These are phyloP conservation scores for Drosophila pectinifera DNA, from an alignment of 1,140 invertebrate species.

Conservation along the genomic window DNA sequence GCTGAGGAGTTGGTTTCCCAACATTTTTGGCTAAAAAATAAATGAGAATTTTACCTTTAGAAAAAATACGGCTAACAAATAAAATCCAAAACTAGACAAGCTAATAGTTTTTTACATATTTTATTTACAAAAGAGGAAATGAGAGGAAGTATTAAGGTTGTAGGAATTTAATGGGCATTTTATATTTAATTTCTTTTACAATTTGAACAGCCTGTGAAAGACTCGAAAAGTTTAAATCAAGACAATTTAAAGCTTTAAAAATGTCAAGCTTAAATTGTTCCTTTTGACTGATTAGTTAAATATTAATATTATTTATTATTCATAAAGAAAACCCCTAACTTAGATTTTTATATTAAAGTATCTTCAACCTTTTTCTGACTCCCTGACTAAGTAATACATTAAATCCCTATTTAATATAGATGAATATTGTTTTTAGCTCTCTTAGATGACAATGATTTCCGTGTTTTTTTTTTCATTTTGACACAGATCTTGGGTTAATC, in stretches of 20 bases:
- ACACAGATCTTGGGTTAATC: constrained; percentile 14
- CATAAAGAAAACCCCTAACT: neutral
- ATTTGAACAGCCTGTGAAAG: too few relatives aligned
- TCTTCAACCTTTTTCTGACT: neutral
- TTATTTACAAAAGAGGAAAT: neutral
- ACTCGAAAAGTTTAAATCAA: too few relatives aligned
- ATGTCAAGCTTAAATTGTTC: too few relatives aligned
- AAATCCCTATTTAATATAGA: constrained; percentile 9
- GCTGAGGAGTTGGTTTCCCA: constrained; percentile 74
- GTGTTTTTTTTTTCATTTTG: constrained; percentile 1
- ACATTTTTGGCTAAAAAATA: constrained; percentile 66
- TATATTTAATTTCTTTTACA: too few relatives aligned
- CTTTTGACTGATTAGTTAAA: neutral
- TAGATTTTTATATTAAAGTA: neutral
- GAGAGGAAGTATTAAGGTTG: too few relatives aligned
- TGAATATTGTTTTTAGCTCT: constrained; percentile 13
- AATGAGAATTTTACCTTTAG: neutral
- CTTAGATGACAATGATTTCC: constrained; percentile 32
- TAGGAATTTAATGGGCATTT: too few relatives aligned
- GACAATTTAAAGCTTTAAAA: too few relatives aligned
- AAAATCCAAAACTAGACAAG: constrained; percentile 12
- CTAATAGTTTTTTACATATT: neutral
- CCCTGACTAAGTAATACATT: neutral
- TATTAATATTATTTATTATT: neutral
- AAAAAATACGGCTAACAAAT: constrained; percentile 3